A percentile compares a stretch with the other conserved stretches of the same genome.
Conservation (phyloP, 2,797 vertebrate species). For the Chiroxiphia lanceolata region DNA sequence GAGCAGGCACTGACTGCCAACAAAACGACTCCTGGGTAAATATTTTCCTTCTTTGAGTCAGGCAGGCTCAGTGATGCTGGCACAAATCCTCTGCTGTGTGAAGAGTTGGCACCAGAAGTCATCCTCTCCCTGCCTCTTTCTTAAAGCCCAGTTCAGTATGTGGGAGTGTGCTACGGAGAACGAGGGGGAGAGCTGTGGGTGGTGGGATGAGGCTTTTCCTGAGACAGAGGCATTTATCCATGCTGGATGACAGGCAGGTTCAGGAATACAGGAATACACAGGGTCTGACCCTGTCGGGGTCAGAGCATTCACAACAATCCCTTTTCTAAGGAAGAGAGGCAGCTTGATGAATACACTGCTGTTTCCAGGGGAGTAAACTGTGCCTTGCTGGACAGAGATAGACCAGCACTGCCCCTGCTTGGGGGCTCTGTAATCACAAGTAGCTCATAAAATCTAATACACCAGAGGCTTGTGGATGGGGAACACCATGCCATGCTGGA, state of each 20-base stretch:
- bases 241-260: not conserved
- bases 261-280: not conserved
- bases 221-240: fast-evolving
- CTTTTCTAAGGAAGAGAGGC: not conserved
- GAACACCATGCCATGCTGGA: not conserved
- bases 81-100: fast-evolving
- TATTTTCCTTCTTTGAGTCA: not conserved
- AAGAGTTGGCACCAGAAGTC: not conserved
- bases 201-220: not conserved
- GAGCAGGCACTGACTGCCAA: not conserved
- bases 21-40: not conserved
- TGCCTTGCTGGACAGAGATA: fast-evolving
- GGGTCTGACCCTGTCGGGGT: not conserved
- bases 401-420: not conserved
- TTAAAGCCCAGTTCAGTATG: not conserved
- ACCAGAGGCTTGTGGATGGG: not conserved
- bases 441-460: not conserved
- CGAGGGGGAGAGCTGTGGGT: fast-evolving
- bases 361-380: not conserved
- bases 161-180: fast-evolving
- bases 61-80: fast-evolving
- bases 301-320: not conserved
- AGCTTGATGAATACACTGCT: not conserved
- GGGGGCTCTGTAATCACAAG: fast-evolving
- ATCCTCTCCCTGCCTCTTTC: not conserved